Conservation (phyloP, 2,797 vertebrate genomes). For the Antrozous pallidus region DNA sequence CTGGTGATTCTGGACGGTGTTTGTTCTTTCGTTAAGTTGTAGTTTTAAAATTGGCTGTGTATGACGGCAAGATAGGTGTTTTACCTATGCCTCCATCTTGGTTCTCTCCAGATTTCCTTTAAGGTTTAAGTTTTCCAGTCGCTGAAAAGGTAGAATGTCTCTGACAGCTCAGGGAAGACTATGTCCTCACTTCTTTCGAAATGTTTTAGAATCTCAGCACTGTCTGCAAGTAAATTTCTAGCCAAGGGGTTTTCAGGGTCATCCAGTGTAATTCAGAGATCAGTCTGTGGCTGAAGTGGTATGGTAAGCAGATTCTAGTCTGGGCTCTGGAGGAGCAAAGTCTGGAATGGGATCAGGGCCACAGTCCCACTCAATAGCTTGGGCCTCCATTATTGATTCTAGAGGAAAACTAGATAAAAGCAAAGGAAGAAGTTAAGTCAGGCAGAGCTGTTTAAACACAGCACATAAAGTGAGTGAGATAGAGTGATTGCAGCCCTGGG, state of each 20-base stretch:
- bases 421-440: background rate
- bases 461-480: background rate
- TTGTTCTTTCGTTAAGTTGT: no score
- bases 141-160: background rate
- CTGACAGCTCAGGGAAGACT: background rate
- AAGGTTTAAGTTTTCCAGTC: background rate
- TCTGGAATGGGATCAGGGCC: background rate
- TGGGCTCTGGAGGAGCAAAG: background rate
- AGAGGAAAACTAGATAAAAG: background rate
- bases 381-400: background rate
- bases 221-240: background rate
- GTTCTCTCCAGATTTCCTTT: background rate
- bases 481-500: background rate
- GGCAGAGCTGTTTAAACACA: background rate
- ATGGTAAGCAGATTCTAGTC: background rate
- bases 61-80: no score
- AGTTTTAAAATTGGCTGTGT: no score
- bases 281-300: background rate
- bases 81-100: no score
- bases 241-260: background rate
- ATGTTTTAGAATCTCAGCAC: background rate
- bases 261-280: background rate
- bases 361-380: no score
- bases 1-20: no score
- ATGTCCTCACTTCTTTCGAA: background rate